These are phyloP conservation scores for Escarpia spicata DNA, from an alignment of 2,888 invertebrate species.

Conservation along the genomic window DNA sequence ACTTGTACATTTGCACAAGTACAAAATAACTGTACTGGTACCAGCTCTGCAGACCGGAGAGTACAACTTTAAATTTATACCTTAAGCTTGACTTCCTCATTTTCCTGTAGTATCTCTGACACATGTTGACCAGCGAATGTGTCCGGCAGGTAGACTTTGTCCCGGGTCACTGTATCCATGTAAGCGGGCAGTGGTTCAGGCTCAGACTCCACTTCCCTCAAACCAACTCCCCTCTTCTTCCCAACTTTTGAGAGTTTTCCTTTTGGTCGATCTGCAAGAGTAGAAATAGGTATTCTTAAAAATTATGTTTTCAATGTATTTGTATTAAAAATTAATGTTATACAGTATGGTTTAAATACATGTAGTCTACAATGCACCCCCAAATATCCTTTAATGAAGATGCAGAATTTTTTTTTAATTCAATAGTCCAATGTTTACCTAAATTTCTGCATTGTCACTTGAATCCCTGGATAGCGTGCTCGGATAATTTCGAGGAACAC, in stretches of 20 bases:
- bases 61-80: conserved; percentile 39
- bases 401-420: too few species aligned
- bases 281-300: background rate
- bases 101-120: conserved; percentile 52
- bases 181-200: conserved; percentile 27
- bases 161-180: background rate
- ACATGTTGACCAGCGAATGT: conserved; percentile 54
- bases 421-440: too few species aligned
- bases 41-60: background rate
- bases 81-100: conserved; percentile 54
- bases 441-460: too few species aligned
- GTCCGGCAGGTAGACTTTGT: conserved; percentile 44
- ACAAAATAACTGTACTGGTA: too few species aligned
- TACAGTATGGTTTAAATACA: too few species aligned
- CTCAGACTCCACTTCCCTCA: conserved; percentile 19
- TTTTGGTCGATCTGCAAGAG: background rate
- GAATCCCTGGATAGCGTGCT: too few species aligned
- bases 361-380: too few species aligned
- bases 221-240: background rate
- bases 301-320: too few species aligned
- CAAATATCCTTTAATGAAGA: too few species aligned
- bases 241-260: background rate
- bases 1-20: too few species aligned
- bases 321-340: too few species aligned
- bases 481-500: too few species aligned